phyloP scores from a whole-genome alignment of 2,888 invertebrate species.

The Orthosia incerta region DNA sequence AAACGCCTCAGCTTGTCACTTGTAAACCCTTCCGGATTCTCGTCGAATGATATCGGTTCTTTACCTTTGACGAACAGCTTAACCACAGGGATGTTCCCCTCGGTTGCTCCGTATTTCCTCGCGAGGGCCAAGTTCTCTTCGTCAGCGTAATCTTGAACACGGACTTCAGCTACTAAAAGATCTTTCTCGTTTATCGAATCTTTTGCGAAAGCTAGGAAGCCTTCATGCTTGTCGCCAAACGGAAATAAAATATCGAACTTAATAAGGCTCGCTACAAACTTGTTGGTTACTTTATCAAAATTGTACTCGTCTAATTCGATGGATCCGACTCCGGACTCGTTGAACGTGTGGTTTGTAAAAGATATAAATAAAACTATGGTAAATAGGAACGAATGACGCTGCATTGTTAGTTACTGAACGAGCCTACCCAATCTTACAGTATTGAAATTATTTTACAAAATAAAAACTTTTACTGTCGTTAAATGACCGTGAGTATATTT shows the following conservation, averaged over 20 bases:
- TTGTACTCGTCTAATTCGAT: conserved; percentile 94
- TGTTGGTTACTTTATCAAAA: conserved; percentile 95
- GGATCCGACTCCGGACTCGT: conserved; percentile 94
- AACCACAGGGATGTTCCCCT: conserved; percentile 95
- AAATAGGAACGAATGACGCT: conserved; percentile 68
- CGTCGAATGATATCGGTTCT: conserved; percentile 91
- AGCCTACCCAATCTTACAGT: conserved; percentile 14
- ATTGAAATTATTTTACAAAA: conserved; percentile 34
- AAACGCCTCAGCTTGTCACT: conserved; percentile 93
- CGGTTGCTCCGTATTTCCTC: conserved; percentile 93
- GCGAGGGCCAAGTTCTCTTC: conserved; percentile 96
- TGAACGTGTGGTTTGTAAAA: conserved; percentile 75
- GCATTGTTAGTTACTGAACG: conserved; percentile 68
- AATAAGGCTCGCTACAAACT: conserved; percentile 96
- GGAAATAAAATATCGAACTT: conserved; percentile 99
- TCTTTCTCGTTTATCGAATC: conserved; percentile 93
- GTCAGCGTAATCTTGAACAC: conserved; percentile 98
- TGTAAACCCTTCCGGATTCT: conserved; percentile 89
- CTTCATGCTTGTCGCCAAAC: conserved; percentile 98
- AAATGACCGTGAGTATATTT: conserved; percentile 11
- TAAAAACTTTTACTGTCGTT: conserved; percentile 22
- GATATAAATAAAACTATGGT: conserved; percentile 73
- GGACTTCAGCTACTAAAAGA: conserved; percentile 96
- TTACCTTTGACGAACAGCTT: conserved; percentile 93
- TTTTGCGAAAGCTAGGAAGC: conserved; percentile 95